These are phyloP conservation scores for Solenopsis invicta DNA, from an alignment of 1,140 invertebrate species.

Conservation along the genomic window DNA sequence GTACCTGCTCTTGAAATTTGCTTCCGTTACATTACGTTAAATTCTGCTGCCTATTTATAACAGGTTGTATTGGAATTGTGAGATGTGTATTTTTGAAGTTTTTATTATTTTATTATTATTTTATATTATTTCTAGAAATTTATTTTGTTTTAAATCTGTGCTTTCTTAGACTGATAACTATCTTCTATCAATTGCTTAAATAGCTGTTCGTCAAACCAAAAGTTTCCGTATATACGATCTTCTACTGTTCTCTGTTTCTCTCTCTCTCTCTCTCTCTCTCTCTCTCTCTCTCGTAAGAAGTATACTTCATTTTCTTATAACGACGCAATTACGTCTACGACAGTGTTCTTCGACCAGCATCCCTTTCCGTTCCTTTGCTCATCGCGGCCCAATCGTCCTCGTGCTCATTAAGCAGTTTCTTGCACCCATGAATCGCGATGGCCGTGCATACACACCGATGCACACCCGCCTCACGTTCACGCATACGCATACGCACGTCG, in stretches of 20 bases:
- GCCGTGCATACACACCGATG: neutral
- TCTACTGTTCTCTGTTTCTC: neutral
- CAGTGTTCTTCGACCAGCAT: constrained; percentile 1
- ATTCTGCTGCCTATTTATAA: too few relatives aligned
- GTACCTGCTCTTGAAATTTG: too few relatives aligned
- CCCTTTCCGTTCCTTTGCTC: constrained; percentile 43
- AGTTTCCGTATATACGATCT: neutral
- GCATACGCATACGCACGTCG: constrained; percentile 3
- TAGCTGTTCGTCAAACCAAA: neutral
- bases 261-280: neutral
- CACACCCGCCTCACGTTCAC: neutral
- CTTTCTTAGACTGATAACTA: neutral
- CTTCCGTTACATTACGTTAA: too few relatives aligned
- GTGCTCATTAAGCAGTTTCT: constrained; percentile 57
- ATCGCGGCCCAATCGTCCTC: constrained; percentile 39
- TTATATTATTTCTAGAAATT: neutral
- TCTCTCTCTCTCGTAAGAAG: neutral
- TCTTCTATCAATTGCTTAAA: neutral
- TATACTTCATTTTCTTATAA: constrained; percentile 19
- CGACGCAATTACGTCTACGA: constrained; percentile 6
- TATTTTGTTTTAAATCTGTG: neutral
- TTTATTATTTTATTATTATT: too few relatives aligned
- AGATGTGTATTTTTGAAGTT: neutral
- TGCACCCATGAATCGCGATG: constrained; percentile 50
- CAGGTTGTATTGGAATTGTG: too few relatives aligned